Base-by-base conservation (phyloP, 1,140 invertebrate genomes). In the Drosophila takahashii region DNA sequence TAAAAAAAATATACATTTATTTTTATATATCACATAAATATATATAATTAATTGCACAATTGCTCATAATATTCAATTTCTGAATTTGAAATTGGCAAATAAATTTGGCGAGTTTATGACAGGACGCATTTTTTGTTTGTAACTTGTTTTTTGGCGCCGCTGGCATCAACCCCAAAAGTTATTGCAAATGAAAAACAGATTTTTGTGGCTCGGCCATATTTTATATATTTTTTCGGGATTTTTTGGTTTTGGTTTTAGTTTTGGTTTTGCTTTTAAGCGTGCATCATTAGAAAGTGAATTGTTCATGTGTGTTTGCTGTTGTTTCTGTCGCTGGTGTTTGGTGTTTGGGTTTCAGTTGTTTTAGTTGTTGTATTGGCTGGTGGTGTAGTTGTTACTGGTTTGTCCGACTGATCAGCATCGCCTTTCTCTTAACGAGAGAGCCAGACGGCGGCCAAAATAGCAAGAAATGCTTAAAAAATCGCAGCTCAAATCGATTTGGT, bases 231-330 rank as follows among this genome's bases (percentile, higher is more conserved):
- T 53, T 70, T 39, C 15, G 34, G 41, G n/a, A 56, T 32, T 69
- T 69, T 52, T 69, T 32, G 39, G 29, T 51, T 32, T 61, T 8
- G 34, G 45, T 54, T 11, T 53, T 36, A 50, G 16, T 10, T 8
- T 41, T n/a, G 15, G 32, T 39, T 56, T 60, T 11, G 62, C 18
- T n/a, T 54, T 50, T 22, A 9, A 47, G 53, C 37, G 54, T 54
- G 29, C 48, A 69, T 77, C 73, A 67, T 77, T 77, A 77, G 73
- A 77, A 77, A 77, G 73, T 77, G 73, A 76, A 76, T 66, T 77
- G 54, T 34, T 15, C 71, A 50, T 32, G 37, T 65, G 52, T 56
- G 32, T 16, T 62, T 39, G 48, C 32, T 51, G 48, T 27, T 47
- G 27, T 9, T n/a, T n/a, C n/a, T 5, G 4, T 2, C 22, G 7